phyloP scores from a whole-genome alignment of 2,113 vertebrate genomes.

The Rhegmatorhina hoffmannsi region DNA sequence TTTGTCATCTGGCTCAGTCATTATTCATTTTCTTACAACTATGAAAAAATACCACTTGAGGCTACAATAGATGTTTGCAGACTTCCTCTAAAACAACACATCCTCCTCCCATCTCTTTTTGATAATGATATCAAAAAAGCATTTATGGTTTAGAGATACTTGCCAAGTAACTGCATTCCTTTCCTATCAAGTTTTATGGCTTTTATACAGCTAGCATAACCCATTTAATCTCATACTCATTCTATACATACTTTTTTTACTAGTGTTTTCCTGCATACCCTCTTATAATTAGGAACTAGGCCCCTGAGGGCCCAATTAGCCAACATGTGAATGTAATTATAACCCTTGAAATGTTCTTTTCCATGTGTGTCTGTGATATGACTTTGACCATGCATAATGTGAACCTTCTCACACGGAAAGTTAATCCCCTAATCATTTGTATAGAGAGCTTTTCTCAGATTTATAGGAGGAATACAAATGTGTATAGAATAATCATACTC shows the following conservation, averaged over 20 bases:
- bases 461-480: conserved; percentile 35
- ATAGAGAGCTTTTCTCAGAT: conserved; percentile 51
- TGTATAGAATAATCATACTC: conserved; percentile 24
- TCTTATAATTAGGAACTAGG: conserved; percentile 77
- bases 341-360: conserved; percentile 70
- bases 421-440: conserved; percentile 64
- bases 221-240: conserved; percentile 76
- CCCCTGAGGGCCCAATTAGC: conserved; percentile 80
- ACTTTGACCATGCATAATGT: conserved; percentile 67
- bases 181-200: conserved; percentile 77
- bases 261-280: conserved; percentile 68
- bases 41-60: conserved; percentile 23
- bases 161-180: conserved; percentile 64
- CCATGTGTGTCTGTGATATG: conserved; percentile 69
- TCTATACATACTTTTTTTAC: conserved; percentile 68
- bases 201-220: conserved; percentile 69
- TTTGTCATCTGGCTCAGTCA: neutral
- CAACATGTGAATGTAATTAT: conserved; percentile 79
- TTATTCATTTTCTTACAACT: conserved; percentile 20
- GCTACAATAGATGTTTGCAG: conserved; percentile 9
- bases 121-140: conserved; percentile 48
- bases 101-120: conserved; percentile 53
- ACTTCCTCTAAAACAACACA: conserved; percentile 29
- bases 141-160: conserved; percentile 54
- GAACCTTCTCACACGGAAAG: conserved; percentile 62